Conservation (phyloP, 2,797 vertebrate genomes). For the Linurgus olivaceus region DNA sequence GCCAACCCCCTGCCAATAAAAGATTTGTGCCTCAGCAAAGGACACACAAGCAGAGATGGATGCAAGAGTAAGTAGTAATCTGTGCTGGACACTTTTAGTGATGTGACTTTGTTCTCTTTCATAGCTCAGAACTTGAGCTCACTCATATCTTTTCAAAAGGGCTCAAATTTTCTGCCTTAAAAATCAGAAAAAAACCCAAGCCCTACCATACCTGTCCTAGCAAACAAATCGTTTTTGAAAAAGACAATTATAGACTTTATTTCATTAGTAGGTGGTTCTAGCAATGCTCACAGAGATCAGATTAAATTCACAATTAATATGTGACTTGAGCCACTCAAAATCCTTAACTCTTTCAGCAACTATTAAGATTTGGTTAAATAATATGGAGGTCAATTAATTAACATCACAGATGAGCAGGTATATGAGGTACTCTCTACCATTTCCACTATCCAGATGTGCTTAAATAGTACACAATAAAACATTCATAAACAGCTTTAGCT, state of each 20-base stretch:
- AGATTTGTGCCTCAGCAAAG: not conserved
- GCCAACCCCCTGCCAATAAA: fast-evolving
- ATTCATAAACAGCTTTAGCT: not conserved
- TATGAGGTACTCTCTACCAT: not conserved
- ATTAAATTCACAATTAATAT: not conserved
- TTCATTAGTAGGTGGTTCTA: not conserved
- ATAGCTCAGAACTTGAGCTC: not conserved
- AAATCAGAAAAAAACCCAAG: not conserved
- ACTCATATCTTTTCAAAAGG: not conserved
- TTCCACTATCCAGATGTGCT: not conserved
- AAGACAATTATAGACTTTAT: not conserved
- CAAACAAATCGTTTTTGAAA: not conserved
- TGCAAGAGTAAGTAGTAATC: not conserved
- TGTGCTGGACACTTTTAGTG: not conserved
- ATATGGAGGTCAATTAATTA: not conserved
- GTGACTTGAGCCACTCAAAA: not conserved
- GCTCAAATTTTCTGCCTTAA: not conserved
- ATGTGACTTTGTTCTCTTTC: not conserved
- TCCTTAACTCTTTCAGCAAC: not conserved
- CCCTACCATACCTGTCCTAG: not conserved
- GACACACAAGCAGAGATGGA: not conserved
- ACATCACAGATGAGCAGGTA: not conserved
- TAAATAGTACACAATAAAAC: not conserved
- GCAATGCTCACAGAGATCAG: not conserved
- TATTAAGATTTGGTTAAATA: not conserved